phyloP scores from a whole-genome alignment of 2,797 vertebrate genomes.

The Natrix natrix region DNA sequence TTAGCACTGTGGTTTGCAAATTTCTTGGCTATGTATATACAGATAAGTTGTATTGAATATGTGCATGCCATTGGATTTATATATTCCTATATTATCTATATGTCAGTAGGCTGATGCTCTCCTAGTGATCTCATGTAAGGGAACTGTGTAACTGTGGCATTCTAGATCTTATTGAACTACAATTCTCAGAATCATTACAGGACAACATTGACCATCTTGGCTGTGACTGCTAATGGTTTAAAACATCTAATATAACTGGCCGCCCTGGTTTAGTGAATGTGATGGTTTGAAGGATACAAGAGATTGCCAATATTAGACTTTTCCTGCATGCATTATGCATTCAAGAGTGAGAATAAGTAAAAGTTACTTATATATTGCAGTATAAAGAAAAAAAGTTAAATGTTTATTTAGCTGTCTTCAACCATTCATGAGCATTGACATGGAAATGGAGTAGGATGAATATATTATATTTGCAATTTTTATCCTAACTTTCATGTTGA shows the following conservation, averaged over 20 bases:
- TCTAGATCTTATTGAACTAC: neutral
- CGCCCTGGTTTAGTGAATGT: neutral
- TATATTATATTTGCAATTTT: neutral
- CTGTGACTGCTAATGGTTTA: neutral
- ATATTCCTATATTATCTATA: neutral
- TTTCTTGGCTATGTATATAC: neutral
- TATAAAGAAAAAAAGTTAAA: neutral
- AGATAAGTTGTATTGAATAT: neutral
- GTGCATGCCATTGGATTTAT: neutral
- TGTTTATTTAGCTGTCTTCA: neutral
- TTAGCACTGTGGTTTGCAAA: neutral
- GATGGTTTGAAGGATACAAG: neutral
- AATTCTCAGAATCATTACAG: neutral
- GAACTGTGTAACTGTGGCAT: neutral
- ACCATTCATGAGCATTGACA: neutral
- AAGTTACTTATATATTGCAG: neutral
- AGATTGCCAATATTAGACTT: neutral
- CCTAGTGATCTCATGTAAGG: neutral
- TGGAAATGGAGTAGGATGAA: neutral
- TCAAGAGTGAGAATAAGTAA: neutral
- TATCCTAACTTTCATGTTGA: neutral
- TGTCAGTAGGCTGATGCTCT: neutral
- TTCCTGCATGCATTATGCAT: neutral
- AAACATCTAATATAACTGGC: neutral
- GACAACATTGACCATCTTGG: neutral